phyloP scores from a whole-genome alignment of 2,113 vertebrate genomes.

The Conger conger region DNA sequence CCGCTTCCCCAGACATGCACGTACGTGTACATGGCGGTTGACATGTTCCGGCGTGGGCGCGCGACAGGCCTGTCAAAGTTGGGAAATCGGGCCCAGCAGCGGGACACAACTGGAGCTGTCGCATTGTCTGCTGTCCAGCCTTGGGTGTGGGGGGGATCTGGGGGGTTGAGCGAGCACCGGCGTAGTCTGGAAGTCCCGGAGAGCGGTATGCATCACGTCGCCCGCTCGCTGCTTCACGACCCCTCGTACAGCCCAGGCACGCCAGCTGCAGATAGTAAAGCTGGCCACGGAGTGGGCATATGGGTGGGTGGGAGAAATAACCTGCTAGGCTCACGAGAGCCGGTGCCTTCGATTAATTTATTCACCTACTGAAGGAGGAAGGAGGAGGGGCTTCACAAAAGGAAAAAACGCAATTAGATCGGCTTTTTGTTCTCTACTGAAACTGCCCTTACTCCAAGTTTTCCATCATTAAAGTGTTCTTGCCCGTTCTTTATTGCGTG shows the following conservation, averaged over 20 bases:
- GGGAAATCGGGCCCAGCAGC: slow-evolving; percentile 32
- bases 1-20: neutral
- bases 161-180: slow-evolving; percentile 19
- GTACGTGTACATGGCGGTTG: slow-evolving; percentile 1
- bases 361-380: neutral
- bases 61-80: slow-evolving; percentile 34
- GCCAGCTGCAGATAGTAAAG: slow-evolving; percentile 27
- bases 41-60: neutral
- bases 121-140: slow-evolving; percentile 24
- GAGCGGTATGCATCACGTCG: slow-evolving; percentile 42
- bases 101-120: slow-evolving; percentile 25
- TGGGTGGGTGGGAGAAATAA: slow-evolving; percentile 17
- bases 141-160: neutral
- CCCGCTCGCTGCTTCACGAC: slow-evolving; percentile 16
- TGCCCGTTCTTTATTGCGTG: slow-evolving; percentile 39
- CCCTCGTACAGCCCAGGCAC: slow-evolving; percentile 45
- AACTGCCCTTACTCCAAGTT: slow-evolving; percentile 43
- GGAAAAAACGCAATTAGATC: slow-evolving; percentile 31
- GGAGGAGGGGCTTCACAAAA: slow-evolving; percentile 10
- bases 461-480: slow-evolving; percentile 49
- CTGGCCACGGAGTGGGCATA: neutral
- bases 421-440: slow-evolving; percentile 46
- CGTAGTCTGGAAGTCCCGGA: slow-evolving; percentile 40
- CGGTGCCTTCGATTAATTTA: slow-evolving; percentile 39
- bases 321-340: slow-evolving; percentile 38